Percentiles rank a stretch among this genome's conserved stretches.
These are phyloP conservation scores for Tiaroga cobitis DNA, from an alignment of 2,797 vertebrate genomes.

Conservation along the genomic window DNA sequence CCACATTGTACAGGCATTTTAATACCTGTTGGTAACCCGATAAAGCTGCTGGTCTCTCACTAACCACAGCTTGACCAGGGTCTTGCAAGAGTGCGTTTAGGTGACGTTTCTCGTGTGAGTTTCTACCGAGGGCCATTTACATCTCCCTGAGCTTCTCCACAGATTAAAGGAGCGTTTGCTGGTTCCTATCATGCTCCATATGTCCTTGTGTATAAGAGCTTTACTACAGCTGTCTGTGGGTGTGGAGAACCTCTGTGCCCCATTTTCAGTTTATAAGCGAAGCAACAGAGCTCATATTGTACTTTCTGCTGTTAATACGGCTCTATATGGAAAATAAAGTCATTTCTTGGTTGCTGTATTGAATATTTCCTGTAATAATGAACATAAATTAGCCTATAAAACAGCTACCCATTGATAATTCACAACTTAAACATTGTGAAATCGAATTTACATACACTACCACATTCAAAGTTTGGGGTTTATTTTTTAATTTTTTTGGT, in stretches of 20 bases:
- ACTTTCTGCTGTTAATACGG: neutral
- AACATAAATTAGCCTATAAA: neutral
- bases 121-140: neutral
- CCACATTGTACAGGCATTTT: neutral
- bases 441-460: neutral
- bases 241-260: neutral
- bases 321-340: neutral
- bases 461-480: neutral
- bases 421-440: neutral
- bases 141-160: neutral
- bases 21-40: neutral
- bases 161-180: neutral
- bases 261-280: neutral
- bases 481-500: neutral
- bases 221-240: neutral
- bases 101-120: neutral
- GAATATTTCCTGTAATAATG: neutral
- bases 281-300: neutral
- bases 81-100: neutral
- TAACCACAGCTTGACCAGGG: neutral
- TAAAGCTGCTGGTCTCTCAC: neutral
- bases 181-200: neutral
- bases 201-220: neutral
- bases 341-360: neutral
- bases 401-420: neutral